phyloP scores from a whole-genome alignment of 2,888 invertebrate species.

The Emmelina monodactyla region DNA sequence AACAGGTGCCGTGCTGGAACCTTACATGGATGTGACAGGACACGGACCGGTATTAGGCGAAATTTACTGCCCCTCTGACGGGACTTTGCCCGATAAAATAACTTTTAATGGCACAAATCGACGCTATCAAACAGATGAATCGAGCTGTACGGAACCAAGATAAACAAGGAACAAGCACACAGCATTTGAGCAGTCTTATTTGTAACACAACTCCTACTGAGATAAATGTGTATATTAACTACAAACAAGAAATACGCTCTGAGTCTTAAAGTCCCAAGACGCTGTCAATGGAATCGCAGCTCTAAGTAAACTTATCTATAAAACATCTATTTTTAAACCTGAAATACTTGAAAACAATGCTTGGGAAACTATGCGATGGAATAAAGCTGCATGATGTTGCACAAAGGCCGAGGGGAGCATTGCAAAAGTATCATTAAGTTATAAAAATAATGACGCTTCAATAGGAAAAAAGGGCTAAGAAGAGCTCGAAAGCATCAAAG shows the following conservation, averaged over 20 bases:
- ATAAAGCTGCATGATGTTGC: too few relatives aligned
- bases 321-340: too few relatives aligned
- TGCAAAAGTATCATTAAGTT: conserved; percentile 26
- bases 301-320: too few relatives aligned
- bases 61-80: conserved; percentile 36
- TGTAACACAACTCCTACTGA: conserved; percentile 19
- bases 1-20: conserved; percentile 32
- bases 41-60: conserved; percentile 41
- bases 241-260: conserved; percentile 21
- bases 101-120: conserved; percentile 42
- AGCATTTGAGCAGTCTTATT: conserved; percentile 29
- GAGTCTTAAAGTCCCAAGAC: too few relatives aligned
- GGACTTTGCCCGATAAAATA: conserved; percentile 31
- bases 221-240: conserved; percentile 20
- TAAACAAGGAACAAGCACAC: conserved; percentile 29
- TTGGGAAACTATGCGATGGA: too few relatives aligned
- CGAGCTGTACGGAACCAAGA: conserved; percentile 24
- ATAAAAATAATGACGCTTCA: conserved; percentile 26
- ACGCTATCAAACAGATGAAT: conserved; percentile 43
- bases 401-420: too few relatives aligned
- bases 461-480: conserved; percentile 22
- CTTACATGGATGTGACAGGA: conserved; percentile 38
- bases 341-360: too few relatives aligned
- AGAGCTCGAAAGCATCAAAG: conserved; percentile 32
- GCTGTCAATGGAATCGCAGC: too few relatives aligned